phyloP scores from a whole-genome alignment of 2,113 vertebrate genomes.

The Hippoglossus stenolepis region DNA sequence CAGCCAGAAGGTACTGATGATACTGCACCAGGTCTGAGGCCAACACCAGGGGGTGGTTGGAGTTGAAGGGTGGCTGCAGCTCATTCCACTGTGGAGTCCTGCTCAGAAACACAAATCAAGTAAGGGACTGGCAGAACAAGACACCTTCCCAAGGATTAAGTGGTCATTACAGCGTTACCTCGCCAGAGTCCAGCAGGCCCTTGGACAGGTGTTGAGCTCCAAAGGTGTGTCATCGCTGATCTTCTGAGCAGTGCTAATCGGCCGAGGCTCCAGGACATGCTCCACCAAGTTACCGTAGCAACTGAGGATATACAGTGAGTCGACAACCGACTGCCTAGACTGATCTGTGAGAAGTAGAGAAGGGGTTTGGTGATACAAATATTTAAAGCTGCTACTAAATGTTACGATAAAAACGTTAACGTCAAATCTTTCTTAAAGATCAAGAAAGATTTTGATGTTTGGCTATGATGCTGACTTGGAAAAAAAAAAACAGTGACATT shows the following conservation, averaged over 20 bases:
- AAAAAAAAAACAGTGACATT: not conserved
- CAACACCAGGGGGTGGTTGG: slow-evolving; percentile 93
- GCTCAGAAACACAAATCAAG: slow-evolving; percentile 62
- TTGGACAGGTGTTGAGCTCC: slow-evolving; percentile 92
- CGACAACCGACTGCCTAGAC: slow-evolving; percentile 92
- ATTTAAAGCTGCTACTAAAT: too few species aligned
- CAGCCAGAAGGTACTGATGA: slow-evolving; percentile 92
- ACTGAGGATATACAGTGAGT: slow-evolving; percentile 94
- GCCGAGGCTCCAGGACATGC: slow-evolving; percentile 93
- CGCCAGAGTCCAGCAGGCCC: slow-evolving; percentile 94
- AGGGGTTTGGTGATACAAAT: not conserved
- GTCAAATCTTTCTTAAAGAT: too few species aligned
- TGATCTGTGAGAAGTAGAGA: slow-evolving; percentile 84
- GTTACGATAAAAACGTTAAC: too few species aligned
- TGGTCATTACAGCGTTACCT: slow-evolving; percentile 79
- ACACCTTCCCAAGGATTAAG: not conserved
- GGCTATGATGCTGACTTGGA: too few species aligned
- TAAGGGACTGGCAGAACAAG: not conserved
- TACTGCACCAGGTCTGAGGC: slow-evolving; percentile 95
- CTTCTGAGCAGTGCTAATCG: slow-evolving; percentile 92
- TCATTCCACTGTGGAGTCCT: slow-evolving; percentile 99
- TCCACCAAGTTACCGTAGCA: slow-evolving; percentile 97
- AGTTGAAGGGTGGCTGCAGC: slow-evolving; percentile 95
- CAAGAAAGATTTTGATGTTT: too few species aligned
- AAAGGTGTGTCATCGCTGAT: slow-evolving; percentile 96